Evolutionary conservation across 2,113 vertebrate species (phyloP).

Genomic region (Spermophilus dauricus): DNA sequence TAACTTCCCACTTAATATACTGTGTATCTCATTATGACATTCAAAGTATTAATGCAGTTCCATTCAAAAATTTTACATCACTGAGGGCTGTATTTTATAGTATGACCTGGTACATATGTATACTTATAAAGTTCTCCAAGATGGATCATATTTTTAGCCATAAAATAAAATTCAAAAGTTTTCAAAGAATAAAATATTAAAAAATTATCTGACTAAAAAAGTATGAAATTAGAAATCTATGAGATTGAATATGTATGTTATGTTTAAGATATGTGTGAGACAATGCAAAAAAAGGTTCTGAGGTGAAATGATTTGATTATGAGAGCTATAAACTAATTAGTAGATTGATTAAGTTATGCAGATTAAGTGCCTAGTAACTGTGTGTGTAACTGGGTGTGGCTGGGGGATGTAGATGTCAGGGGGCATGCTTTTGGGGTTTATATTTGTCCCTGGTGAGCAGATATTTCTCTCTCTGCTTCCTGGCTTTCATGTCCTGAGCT

Average conservation of each 20-base stretch:
- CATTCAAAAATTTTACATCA: background rate
- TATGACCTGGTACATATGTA: background rate
- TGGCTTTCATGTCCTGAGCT: too few species aligned
- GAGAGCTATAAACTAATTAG: too few species aligned
- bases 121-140: background rate
- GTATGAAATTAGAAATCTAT: background rate
- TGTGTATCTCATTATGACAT: background rate
- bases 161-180: conserved; percentile 18
- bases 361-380: too few species aligned
- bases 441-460: too few species aligned
- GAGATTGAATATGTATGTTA: background rate
- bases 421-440: too few species aligned
- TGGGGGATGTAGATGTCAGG: too few species aligned
- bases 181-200: background rate
- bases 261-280: too few species aligned
- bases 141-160: background rate
- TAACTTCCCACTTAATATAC: background rate
- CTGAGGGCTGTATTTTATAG: background rate
- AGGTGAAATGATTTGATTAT: too few species aligned
- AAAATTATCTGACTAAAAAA: background rate
- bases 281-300: too few species aligned
- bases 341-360: too few species aligned
- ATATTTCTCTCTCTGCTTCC: too few species aligned
- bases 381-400: too few species aligned
- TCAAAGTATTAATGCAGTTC: background rate